Percentiles rank a stretch among this genome's conserved stretches.
Conservation (phyloP, 2,797 vertebrate genomes). For the Pyrocephalus nanus region DNA sequence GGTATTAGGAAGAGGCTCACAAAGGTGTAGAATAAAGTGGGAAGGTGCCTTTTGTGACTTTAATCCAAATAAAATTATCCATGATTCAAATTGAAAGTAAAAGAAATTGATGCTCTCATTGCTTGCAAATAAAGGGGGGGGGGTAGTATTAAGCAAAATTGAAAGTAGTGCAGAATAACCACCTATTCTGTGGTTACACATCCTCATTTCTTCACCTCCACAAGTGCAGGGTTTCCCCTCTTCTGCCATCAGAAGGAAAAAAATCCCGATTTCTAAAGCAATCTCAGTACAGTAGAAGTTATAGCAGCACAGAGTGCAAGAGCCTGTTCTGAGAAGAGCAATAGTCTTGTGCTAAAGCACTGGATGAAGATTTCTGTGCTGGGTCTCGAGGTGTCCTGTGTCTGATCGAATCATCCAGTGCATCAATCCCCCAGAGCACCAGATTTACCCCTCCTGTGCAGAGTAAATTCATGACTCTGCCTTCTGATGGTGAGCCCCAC, state of each 20-base stretch:
- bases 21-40: not conserved
- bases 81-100: slow-evolving; percentile 19
- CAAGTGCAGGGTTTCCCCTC: not conserved
- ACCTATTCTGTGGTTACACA: not conserved
- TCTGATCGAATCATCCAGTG: not conserved
- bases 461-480: not conserved
- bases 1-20: not conserved
- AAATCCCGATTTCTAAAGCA: not conserved
- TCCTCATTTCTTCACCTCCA: slow-evolving; percentile 26
- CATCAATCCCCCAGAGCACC: not conserved
- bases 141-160: not conserved
- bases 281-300: not conserved
- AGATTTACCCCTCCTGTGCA: accelerated
- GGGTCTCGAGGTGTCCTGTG: not conserved
- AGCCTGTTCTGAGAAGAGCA: not conserved
- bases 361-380: not conserved
- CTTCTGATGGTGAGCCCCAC: not conserved
- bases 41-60: not conserved
- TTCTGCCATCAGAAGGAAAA: not conserved
- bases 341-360: not conserved
- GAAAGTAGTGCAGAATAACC: not conserved
- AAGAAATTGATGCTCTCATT: not conserved
- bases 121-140: not conserved
- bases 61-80: not conserved
- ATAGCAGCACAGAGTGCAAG: not conserved